These are phyloP conservation scores for Acromyrmex charruanus DNA, from an alignment of 1,140 invertebrate species.

Conservation along the genomic window DNA sequence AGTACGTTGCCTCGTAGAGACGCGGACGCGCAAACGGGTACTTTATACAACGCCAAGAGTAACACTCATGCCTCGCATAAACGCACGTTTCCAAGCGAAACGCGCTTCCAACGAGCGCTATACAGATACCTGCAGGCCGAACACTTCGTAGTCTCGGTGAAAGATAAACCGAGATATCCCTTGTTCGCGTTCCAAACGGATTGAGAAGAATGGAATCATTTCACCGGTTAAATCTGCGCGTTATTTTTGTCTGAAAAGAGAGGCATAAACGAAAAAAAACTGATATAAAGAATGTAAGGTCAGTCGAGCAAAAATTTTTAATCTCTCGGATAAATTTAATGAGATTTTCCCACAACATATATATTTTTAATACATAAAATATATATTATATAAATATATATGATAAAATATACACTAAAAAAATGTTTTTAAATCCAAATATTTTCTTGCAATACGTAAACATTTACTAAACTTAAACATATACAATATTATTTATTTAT, in stretches of 20 bases:
- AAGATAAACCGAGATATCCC: constrained; percentile 49
- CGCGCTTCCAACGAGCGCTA: neutral
- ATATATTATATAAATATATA: neutral
- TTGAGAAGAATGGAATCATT: constrained; percentile 22
- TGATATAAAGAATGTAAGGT: neutral
- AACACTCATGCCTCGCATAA: constrained; percentile 36
- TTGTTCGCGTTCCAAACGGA: constrained; percentile 41
- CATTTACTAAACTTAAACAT: too few relatives aligned
- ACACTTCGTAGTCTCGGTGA: neutral
- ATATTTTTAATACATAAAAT: neutral
- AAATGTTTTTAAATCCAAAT: too few relatives aligned
- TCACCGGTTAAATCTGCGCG: neutral
- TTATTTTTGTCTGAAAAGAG: constrained; percentile 8
- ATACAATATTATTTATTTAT: too few relatives aligned
- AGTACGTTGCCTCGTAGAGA: neutral
- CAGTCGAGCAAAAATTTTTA: constrained; percentile 3
- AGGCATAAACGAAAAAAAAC: neutral
- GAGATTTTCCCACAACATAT: neutral
- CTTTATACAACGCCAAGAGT: constrained; percentile 22
- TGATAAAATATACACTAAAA: neutral
- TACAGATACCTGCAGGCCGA: constrained; percentile 13
- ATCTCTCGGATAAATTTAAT: neutral
- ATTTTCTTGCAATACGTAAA: too few relatives aligned
- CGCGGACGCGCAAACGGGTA: constrained; percentile 40
- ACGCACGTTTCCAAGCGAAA: constrained; percentile 14